Percentiles rank a stretch among this genome's conserved stretches.
Conservation (phyloP, 2,797 vertebrate species). For the Pteronotus mesoamericanus region DNA sequence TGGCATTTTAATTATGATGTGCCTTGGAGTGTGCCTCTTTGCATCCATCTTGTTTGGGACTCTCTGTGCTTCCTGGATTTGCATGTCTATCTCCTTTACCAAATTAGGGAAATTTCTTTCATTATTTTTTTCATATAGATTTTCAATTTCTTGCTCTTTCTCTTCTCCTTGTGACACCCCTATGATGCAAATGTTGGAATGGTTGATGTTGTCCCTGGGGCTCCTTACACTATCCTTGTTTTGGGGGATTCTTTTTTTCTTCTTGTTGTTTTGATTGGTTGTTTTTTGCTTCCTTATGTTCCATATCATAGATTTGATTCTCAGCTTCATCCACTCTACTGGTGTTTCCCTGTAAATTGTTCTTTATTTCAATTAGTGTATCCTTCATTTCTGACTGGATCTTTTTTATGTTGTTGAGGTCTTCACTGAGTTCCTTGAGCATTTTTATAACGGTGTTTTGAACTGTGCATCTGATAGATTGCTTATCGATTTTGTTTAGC, state of each 20-base stretch:
- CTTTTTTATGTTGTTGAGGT: neutral
- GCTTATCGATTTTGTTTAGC: neutral
- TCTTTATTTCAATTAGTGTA: neutral
- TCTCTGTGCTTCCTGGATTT: neutral
- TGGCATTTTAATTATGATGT: no score
- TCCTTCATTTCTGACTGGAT: no score
- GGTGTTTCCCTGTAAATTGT: no score
- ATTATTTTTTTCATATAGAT: neutral
- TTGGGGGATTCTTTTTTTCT: neutral
- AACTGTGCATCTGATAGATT: neutral
- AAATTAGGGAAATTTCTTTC: neutral
- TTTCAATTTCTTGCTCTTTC: neutral
- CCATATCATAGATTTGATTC: no score
- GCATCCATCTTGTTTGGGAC: no score
- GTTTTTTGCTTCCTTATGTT: no score
- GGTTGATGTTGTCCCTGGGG: neutral
- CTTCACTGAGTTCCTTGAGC: neutral
- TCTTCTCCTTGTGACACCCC: neutral
- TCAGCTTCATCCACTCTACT: no score
- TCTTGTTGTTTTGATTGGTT: neutral
- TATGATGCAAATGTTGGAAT: neutral
- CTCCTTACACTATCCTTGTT: no score
- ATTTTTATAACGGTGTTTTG: neutral
- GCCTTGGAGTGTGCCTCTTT: no score
- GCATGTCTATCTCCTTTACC: neutral